Evolutionary conservation across 2,797 vertebrate genomes (phyloP), one percentile per base, ranked within the genome.

Genomic region (Anableps anableps): DNA sequence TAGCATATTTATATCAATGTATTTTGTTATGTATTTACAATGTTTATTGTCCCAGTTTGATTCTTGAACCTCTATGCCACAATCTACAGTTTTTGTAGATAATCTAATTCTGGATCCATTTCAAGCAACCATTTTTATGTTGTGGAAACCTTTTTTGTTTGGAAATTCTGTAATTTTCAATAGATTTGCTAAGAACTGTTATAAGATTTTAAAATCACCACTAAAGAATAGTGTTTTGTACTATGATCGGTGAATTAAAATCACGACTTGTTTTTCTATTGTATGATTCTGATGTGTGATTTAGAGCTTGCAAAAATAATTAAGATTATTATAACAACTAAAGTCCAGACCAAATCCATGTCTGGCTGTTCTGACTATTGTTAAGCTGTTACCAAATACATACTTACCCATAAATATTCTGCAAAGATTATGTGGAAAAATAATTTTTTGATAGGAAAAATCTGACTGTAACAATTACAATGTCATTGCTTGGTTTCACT

Each of bases 301-400:
- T 66, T 89, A 85, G 85, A 85, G 66, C 64, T 83, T 81, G 73
- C 78, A 76, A 64, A 84, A 83, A 72, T 31, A 78, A 72, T 86
- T 87, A 73, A 85, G 78, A 72, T 86, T 70, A 90, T 83, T 81
- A 80, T 88, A 85, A 79, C 68, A 78, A 85, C 36, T 79, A 62
- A 84, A 81, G 80, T 84, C 43, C 50, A 78, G 50, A 83, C 75
- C 77, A 70, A 88, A 88, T 86, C 72, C 5, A 74, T 58, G 85
- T 76, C 68, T 51, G 83, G 80, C 62, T 86, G 64, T 89, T 88
- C 85, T 82, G 80, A 76, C 70, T 84, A 79, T 82, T 80, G 80
- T 83, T 78, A 79, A 93, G 89, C 90, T 92, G 87, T 91, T 92
- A 92, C 91, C 90, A 93, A 94, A 94, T 91, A 90, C 77, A 55